These are phyloP conservation scores for Equus przewalskii DNA, from an alignment of 2,113 vertebrate genomes.

Conservation along the genomic window DNA sequence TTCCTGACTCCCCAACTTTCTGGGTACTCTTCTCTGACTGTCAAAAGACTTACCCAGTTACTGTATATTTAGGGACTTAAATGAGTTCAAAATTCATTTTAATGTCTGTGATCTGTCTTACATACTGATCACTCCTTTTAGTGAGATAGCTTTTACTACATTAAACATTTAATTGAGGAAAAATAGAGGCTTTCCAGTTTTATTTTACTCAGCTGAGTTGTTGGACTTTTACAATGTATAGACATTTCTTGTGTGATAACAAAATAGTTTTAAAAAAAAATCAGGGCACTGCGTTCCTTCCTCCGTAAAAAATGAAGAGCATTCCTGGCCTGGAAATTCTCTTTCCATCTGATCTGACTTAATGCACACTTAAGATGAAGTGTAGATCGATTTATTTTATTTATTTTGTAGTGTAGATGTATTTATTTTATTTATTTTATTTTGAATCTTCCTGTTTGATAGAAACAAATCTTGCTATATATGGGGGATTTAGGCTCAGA, in stretches of 20 bases:
- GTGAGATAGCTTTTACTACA: neutral
- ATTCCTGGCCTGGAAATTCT: neutral
- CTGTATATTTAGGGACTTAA: neutral
- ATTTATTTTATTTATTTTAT: slow-evolving; percentile 12
- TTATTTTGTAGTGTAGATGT: neutral
- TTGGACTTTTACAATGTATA: neutral
- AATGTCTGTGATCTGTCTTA: neutral
- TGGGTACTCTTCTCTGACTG: neutral
- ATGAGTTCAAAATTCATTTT: neutral
- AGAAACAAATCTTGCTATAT: slow-evolving; percentile 42
- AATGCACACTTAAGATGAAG: neutral
- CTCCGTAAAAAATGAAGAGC: neutral
- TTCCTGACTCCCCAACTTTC: neutral
- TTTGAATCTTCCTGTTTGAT: neutral
- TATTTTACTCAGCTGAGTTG: neutral
- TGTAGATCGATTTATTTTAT: neutral
- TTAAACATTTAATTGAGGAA: neutral
- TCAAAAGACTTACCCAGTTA: neutral
- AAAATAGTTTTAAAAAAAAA: neutral
- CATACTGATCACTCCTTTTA: neutral
- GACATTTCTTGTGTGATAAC: neutral
- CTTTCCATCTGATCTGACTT: slow-evolving; percentile 29
- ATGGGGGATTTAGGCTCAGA: neutral
- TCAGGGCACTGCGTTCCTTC: neutral
- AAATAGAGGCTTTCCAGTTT: neutral